Base-by-base conservation (phyloP, 2,113 vertebrate genomes). In the Chaetops frenatus region DNA sequence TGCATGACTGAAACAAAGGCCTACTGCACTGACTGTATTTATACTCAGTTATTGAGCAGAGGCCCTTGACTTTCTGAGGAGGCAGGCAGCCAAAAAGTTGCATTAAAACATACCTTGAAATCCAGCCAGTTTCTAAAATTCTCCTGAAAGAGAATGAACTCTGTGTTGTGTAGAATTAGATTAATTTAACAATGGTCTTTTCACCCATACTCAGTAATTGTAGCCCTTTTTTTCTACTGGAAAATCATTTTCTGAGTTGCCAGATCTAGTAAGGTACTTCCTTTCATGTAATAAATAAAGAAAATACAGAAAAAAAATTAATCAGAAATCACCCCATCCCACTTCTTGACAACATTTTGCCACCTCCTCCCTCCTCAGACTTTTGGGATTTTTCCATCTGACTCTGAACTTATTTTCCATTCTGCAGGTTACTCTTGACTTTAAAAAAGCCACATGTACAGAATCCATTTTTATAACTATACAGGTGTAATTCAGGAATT, bases 51-150 rank as follows among this genome's bases (percentile, higher is more conserved):
- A 97, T 45, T 70, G n/a, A 97, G 95, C 92, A 79, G 77, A 84
- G 96, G 97, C 94, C 96, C 92, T 96, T 97, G 66, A 96, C 94
- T 98, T 97, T 82, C 62, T 2, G 10, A 83, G 65, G 74, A 94
- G 95, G 88, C 93, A 91, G 48, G 51, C 85, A 96, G 97, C 97
- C 97, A 98, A 97, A 97, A 97, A 87, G 44, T 51, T 95, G 90
- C 94, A 97, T 98, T 98, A 97, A 97, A 97, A 95, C 84, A 88
- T 80, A 81, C 70, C 84, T 97, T 96, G 96, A 97, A 97, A 96
- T 93, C 58, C 81, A 97, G 87, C 90, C 94, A 96, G 54, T 90
- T 96, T 96, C 79, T 79, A 96, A 93, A 96, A 97, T 94, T 96
- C 90, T 96, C 74, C 83, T 70, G 84, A 93, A 96, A 92, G 90